Evolutionary conservation across 2,888 invertebrate species (phyloP).

Genomic region (Orthosia gothica): DNA sequence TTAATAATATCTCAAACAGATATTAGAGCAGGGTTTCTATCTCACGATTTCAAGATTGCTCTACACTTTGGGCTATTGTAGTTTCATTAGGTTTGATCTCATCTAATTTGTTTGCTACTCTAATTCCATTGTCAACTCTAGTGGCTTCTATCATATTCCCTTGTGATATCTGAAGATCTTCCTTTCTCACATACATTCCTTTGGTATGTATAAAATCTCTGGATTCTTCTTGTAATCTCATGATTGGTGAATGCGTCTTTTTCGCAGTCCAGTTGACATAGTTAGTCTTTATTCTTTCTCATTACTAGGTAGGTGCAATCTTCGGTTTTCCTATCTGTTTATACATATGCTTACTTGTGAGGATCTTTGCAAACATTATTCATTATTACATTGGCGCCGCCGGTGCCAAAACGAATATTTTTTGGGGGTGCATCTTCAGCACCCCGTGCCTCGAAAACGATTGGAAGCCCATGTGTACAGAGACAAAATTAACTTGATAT

Average conservation of each 20-base stretch:
- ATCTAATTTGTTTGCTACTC: conserved; percentile 8
- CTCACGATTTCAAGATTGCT: conserved; percentile 19
- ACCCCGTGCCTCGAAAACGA: too few species aligned
- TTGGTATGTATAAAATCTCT: neutral
- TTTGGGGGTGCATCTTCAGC: too few species aligned
- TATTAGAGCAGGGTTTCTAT: neutral
- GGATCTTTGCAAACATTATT: too few species aligned
- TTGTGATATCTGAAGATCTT: neutral
- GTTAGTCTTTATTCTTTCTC: too few species aligned
- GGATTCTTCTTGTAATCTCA: neutral
- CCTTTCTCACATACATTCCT: neutral
- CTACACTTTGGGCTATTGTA: conserved; percentile 18
- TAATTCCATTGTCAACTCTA: conserved; percentile 16
- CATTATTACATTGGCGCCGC: too few species aligned
- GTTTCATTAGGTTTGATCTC: conserved; percentile 1
- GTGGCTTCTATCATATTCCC: neutral
- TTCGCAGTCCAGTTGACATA: neutral
- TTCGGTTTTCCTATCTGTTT: neutral
- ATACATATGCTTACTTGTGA: too few species aligned
- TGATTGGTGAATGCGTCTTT: too few species aligned
- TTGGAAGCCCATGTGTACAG: too few species aligned
- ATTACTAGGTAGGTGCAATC: neutral
- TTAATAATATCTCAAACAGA: neutral
- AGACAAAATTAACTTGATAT: too few species aligned
- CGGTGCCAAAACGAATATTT: too few species aligned